phyloP scores from a whole-genome alignment of 2,113 vertebrate species.

The Cettia cetti region DNA sequence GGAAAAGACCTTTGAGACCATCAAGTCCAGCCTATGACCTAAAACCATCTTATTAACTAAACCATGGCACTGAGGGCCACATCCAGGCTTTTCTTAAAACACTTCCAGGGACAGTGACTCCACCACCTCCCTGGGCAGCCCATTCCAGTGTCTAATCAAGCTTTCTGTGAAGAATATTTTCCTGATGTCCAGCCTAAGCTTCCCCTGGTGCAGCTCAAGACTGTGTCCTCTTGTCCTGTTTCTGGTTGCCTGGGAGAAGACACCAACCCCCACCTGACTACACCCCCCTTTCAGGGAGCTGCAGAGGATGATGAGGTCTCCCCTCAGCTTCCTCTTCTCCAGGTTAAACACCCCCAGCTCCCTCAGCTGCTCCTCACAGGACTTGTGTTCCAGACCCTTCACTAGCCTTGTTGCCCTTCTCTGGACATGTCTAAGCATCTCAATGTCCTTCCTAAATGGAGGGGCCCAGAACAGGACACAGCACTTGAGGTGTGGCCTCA shows the following conservation, averaged over 20 bases:
- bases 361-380: background rate
- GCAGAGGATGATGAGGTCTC: background rate
- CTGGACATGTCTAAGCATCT: accelerated
- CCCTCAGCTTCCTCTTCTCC: background rate
- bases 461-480: background rate
- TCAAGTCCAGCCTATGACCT: background rate
- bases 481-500: background rate
- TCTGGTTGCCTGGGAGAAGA: background rate
- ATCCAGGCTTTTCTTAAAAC: background rate
- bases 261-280: background rate
- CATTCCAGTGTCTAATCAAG: accelerated
- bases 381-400: background rate
- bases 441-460: background rate
- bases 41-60: background rate
- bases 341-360: background rate
- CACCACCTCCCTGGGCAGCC: background rate
- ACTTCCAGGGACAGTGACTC: background rate
- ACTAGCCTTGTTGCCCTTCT: background rate
- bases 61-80: background rate
- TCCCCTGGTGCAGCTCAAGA: background rate
- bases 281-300: background rate
- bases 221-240: background rate
- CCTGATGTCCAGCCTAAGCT: background rate
- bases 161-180: background rate
- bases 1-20: background rate